Conservation (phyloP, 2,113 vertebrate species). For the Alces alces region DNA sequence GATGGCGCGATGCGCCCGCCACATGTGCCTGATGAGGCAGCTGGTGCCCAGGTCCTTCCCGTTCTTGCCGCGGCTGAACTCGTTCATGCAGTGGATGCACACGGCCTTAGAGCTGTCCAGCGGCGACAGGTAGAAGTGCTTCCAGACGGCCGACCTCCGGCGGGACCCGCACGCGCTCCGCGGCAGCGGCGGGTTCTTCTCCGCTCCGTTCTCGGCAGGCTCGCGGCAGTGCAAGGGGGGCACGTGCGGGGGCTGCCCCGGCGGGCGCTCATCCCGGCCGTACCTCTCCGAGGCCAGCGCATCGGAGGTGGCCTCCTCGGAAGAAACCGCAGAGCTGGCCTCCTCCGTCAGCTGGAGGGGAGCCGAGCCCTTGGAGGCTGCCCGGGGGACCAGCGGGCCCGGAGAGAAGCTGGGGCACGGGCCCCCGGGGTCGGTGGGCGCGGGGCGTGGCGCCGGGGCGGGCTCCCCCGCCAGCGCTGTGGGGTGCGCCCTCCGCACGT, state of each 20-base stretch:
- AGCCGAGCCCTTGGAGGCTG: conserved; percentile 86
- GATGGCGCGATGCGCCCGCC: conserved; percentile 95
- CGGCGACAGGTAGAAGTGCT: conserved; percentile 97
- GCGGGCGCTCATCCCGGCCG: conserved; percentile 78
- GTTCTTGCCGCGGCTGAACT: conserved; percentile 97
- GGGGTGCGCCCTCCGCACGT: conserved; percentile 95
- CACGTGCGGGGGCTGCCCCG: conserved; percentile 80
- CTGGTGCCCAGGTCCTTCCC: conserved; percentile 97
- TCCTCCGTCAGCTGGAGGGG: conserved; percentile 85
- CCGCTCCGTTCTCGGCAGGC: conserved; percentile 79
- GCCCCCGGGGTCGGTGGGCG: conserved; percentile 74
- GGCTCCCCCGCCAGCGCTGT: conserved; percentile 88
- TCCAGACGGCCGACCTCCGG: conserved; percentile 95
- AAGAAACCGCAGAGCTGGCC: conserved; percentile 72
- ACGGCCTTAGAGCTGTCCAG: conserved; percentile 96
- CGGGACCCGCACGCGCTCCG: conserved; percentile 89
- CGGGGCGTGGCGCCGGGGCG: conserved; percentile 76
- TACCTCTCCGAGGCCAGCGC: conserved; percentile 83
- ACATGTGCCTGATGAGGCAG: conserved; percentile 97
- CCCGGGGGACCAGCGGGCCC: conserved; percentile 85
- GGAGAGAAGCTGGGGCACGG: conserved; percentile 82
- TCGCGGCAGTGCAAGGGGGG: conserved; percentile 83
- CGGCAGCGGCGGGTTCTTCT: conserved; percentile 83
- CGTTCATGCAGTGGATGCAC: conserved; percentile 98
- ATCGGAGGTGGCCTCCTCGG: conserved; percentile 88